These are phyloP conservation scores for Myiagra hebetior DNA, from an alignment of 2,113 vertebrate species.

Conservation along the genomic window DNA sequence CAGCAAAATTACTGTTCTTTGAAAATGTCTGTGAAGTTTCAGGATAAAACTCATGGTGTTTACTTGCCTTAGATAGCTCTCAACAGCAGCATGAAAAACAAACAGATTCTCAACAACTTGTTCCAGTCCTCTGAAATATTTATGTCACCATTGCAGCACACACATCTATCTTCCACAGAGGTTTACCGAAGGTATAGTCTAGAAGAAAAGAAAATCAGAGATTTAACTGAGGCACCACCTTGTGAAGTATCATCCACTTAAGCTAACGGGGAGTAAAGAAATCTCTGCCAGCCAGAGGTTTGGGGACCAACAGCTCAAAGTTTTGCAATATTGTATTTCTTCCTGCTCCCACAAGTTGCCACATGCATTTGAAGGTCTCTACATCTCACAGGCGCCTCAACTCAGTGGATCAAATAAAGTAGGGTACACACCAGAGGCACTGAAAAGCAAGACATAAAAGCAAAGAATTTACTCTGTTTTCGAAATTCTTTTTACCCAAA, in stretches of 20 bases:
- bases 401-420: background rate
- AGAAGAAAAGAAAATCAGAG: conserved; percentile 56
- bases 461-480: background rate
- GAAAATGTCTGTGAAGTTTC: conserved; percentile 82
- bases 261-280: background rate
- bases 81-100: conserved; percentile 58
- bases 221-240: background rate
- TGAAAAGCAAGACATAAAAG: background rate
- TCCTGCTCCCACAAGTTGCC: background rate
- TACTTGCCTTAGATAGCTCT: conserved; percentile 39
- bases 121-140: conserved; percentile 62
- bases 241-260: background rate
- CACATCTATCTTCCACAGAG: conserved; percentile 49
- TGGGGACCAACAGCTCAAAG: background rate
- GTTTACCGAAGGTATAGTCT: conserved; percentile 58
- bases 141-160: conserved; percentile 83
- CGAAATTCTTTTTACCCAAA: background rate
- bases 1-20: conserved; percentile 79
- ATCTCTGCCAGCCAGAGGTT: background rate
- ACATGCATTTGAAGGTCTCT: background rate
- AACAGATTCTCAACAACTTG: conserved; percentile 40
- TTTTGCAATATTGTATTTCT: background rate
- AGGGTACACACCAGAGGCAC: background rate
- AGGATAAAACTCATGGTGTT: conserved; percentile 77
- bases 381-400: background rate